Evolutionary conservation across 1,140 invertebrate species (phyloP).

Genomic region (Drosophila ercepeae): DNA sequence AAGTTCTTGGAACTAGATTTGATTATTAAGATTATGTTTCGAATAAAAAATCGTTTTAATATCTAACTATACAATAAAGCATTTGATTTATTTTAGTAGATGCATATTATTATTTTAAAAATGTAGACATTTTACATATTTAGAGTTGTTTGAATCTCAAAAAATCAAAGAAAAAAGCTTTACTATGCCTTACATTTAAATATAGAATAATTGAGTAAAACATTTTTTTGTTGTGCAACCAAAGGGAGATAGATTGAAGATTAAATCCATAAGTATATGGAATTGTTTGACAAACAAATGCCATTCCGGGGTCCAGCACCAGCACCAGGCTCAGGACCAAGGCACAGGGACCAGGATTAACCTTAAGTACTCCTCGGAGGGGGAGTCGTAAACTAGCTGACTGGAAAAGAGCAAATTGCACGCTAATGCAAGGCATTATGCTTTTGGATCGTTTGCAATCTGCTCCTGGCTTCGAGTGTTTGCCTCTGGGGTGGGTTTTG

Average conservation of each 20-base stretch:
- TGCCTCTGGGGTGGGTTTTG: conserved; percentile 31
- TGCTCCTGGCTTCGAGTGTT: conserved; percentile 41
- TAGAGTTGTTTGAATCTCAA: too few species aligned
- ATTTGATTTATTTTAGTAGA: too few species aligned
- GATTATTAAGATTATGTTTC: too few species aligned
- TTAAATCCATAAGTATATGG: conserved; percentile 73
- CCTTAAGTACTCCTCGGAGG: conserved; percentile 46
- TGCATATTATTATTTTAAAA: too few species aligned
- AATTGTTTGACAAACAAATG: conserved; percentile 82
- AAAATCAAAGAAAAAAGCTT: too few species aligned
- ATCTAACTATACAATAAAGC: too few species aligned
- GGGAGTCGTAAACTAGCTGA: conserved; percentile 45
- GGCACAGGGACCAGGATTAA: conserved; percentile 48
- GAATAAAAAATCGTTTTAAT: too few species aligned
- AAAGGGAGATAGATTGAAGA: conserved; percentile 23
- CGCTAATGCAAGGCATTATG: conserved; percentile 78
- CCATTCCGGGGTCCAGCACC: conserved; percentile 24
- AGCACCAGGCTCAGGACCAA: conserved; percentile 1
- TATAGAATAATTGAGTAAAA: too few species aligned
- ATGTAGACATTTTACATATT: too few species aligned
- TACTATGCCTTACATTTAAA: too few species aligned
- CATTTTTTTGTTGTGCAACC: neutral
- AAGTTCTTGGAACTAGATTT: too few species aligned
- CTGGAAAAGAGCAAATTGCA: conserved; percentile 81
- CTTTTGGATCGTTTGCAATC: conserved; percentile 50